phyloP scores from a whole-genome alignment of 2,888 invertebrate species.

The Adelognathus sp. region DNA sequence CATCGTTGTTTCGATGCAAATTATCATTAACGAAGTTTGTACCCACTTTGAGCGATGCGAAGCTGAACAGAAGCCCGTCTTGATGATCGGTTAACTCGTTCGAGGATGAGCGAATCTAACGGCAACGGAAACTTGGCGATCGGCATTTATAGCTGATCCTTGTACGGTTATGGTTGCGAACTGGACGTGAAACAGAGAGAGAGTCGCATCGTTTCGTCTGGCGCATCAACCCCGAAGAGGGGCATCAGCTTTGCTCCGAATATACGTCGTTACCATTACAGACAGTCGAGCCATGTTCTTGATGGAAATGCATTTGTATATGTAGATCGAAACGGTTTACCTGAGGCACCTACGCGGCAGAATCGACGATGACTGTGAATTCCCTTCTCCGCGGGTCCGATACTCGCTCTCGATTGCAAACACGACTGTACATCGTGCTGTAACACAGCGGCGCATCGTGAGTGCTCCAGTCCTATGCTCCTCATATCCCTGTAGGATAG shows the following conservation, averaged over 20 bases:
- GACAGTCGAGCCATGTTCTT: background rate
- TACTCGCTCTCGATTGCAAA: slow-evolving; percentile 36
- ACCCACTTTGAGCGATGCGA: background rate
- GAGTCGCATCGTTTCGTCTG: background rate
- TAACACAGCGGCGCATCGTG: slow-evolving; percentile 28
- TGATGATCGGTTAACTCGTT: slow-evolving; percentile 36
- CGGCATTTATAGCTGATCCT: slow-evolving; percentile 62
- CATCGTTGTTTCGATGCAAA: background rate
- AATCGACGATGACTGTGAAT: slow-evolving; percentile 5
- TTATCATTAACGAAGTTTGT: background rate
- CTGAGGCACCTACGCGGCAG: background rate
- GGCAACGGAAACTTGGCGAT: slow-evolving; percentile 53
- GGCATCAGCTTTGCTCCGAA: slow-evolving; percentile 13
- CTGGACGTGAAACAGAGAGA: slow-evolving; percentile 19
- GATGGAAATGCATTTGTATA: background rate
- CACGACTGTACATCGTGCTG: background rate
- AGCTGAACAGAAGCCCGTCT: slow-evolving; percentile 18
- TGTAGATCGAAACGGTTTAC: background rate
- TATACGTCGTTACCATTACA: slow-evolving; percentile 13
- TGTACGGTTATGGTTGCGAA: slow-evolving; percentile 38
- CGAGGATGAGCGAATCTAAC: slow-evolving; percentile 49
- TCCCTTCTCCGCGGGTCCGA: background rate
- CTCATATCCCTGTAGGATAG: slow-evolving; percentile 36
- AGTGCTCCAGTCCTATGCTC: slow-evolving; percentile 7
- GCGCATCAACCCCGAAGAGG: slow-evolving; percentile 19